Percentiles rank a stretch among this genome's conserved stretches.
phyloP scores from a whole-genome alignment of 2,888 invertebrate species.

The Opisthograptis luteolata region DNA sequence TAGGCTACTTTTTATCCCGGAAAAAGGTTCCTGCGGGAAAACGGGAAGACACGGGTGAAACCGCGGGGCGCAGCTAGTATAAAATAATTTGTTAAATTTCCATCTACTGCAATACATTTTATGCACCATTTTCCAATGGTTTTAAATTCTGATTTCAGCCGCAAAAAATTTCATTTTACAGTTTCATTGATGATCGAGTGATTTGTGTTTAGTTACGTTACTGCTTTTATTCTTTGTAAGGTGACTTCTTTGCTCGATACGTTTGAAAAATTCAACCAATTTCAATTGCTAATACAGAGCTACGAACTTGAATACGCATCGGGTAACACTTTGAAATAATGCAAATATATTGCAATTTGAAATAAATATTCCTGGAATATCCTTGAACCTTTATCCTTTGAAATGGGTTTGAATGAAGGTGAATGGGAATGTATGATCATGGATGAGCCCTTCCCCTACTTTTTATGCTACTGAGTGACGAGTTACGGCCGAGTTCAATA shows the following conservation, averaged over 20 bases:
- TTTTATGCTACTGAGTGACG: too few relatives aligned
- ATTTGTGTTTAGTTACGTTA: background rate
- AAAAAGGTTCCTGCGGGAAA: too few relatives aligned
- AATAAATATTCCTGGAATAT: slow-evolving; percentile 20
- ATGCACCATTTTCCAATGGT: too few relatives aligned
- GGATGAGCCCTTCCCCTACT: background rate
- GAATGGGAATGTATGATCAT: background rate
- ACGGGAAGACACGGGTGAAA: too few relatives aligned
- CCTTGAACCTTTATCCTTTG: slow-evolving; percentile 5
- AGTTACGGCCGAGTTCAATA: too few relatives aligned
- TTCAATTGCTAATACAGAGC: slow-evolving; percentile 29
- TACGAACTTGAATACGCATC: slow-evolving; percentile 12
- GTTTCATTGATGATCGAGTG: too few relatives aligned
- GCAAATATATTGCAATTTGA: slow-evolving; percentile 25
- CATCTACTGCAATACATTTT: too few relatives aligned
- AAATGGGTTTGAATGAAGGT: background rate
- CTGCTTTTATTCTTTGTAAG: background rate
- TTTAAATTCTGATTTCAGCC: too few relatives aligned
- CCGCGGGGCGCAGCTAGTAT: too few relatives aligned
- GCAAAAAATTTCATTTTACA: too few relatives aligned
- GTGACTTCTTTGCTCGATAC: background rate
- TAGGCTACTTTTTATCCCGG: too few relatives aligned
- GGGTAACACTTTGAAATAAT: slow-evolving; percentile 27
- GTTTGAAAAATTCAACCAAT: slow-evolving; percentile 23
- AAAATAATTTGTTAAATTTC: too few relatives aligned